Percentiles rank a stretch among this genome's conserved stretches.
Evolutionary conservation across 2,888 invertebrate species (phyloP).

Genomic region (Lithosia quadra): DNA sequence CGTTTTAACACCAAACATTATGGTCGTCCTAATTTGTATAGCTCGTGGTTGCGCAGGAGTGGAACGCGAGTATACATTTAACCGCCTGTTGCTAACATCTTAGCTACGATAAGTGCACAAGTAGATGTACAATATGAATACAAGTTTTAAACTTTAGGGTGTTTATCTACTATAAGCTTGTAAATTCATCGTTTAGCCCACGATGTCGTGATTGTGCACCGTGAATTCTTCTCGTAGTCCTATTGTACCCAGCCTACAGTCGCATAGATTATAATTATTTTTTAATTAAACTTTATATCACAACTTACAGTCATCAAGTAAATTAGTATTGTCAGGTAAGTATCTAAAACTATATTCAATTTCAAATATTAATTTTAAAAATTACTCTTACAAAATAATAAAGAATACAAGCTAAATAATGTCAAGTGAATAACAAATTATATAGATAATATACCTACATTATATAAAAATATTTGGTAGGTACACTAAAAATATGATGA

Average conservation of each 20-base stretch:
- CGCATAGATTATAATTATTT: too few species aligned
- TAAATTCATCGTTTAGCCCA: not conserved
- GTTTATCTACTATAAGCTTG: not conserved
- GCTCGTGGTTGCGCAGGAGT: slow-evolving; percentile 46
- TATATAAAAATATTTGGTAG: too few species aligned
- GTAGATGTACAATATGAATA: slow-evolving; percentile 2
- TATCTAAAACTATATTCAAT: not conserved
- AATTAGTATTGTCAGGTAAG: not conserved
- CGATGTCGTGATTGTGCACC: not conserved
- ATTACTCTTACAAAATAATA: too few species aligned
- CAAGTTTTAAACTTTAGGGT: not conserved
- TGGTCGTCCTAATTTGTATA: slow-evolving; percentile 68
- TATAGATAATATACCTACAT: too few species aligned
- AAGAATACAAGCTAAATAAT: too few species aligned
- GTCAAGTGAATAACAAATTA: too few species aligned
- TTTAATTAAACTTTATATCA: slow-evolving; percentile 1
- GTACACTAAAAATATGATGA: too few species aligned
- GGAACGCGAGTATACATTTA: slow-evolving; percentile 17
- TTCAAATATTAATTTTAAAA: too few species aligned
- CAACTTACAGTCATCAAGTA: not conserved
- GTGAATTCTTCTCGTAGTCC: not conserved
- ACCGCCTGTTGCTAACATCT: slow-evolving; percentile 28
- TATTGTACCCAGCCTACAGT: not conserved
- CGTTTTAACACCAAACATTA: slow-evolving; percentile 81
- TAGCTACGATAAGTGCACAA: slow-evolving; percentile 20